Conservation (phyloP, 1,140 invertebrate species). For the Listronotus bonariensis region DNA sequence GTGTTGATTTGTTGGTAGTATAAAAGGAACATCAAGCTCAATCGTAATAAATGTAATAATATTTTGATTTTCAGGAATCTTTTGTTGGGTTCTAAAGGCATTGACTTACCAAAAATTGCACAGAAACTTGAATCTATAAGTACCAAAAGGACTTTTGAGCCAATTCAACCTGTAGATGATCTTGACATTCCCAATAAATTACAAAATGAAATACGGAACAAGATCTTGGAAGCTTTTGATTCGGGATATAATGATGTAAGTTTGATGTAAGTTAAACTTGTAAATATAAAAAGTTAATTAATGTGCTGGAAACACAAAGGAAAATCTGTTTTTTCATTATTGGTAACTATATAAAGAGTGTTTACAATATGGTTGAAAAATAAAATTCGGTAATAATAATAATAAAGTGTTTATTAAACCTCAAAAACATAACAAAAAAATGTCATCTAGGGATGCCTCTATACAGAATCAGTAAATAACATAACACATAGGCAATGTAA, state of each 20-base stretch:
- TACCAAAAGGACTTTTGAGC: slow-evolving; percentile 82
- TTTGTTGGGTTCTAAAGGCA: slow-evolving; percentile 88
- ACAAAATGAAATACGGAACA: slow-evolving; percentile 93
- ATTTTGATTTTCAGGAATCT: slow-evolving; percentile 72
- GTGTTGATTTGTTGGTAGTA: slow-evolving; percentile 46
- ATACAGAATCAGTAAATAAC: too few relatives aligned
- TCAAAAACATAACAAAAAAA: too few relatives aligned
- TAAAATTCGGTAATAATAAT: too few relatives aligned
- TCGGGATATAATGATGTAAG: slow-evolving; percentile 82
- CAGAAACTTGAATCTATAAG: slow-evolving; percentile 89
- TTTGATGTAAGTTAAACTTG: too few relatives aligned
- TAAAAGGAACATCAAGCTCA: not conserved
- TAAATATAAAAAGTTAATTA: too few relatives aligned
- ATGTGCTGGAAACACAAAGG: too few relatives aligned
- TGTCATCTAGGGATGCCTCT: too few relatives aligned
- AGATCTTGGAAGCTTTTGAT: slow-evolving; percentile 88
- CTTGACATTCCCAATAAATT: slow-evolving; percentile 88
- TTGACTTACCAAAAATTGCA: slow-evolving; percentile 89
- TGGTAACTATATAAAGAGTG: too few relatives aligned
- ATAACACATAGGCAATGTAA: too few relatives aligned
- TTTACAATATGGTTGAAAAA: too few relatives aligned
- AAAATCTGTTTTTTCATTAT: too few relatives aligned
- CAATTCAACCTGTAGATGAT: slow-evolving; percentile 85
- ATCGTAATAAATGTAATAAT: not conserved
- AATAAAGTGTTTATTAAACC: too few relatives aligned